Evolutionary conservation across 2,888 invertebrate species (phyloP).

Genomic region (Himalopsyche kuldschensis): DNA sequence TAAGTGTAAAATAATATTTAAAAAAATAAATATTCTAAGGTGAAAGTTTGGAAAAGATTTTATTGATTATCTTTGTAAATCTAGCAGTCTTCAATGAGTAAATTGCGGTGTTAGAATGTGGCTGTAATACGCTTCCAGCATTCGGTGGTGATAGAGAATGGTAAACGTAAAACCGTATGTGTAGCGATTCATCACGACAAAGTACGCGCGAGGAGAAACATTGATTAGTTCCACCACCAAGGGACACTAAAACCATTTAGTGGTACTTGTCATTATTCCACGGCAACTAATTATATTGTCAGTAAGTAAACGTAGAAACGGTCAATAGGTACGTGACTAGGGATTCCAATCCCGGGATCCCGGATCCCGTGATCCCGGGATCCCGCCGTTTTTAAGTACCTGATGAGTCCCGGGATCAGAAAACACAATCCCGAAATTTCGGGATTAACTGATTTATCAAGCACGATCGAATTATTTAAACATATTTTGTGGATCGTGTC

Average conservation of each 20-base stretch:
- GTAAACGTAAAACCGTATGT: neutral
- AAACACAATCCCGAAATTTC: too few species aligned
- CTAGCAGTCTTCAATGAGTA: neutral
- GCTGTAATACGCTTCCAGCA: neutral
- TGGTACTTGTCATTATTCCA: neutral
- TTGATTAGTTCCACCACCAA: neutral
- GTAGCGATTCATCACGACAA: neutral
- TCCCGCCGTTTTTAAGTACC: too few species aligned
- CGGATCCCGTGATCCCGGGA: too few species aligned
- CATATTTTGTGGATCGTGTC: too few species aligned
- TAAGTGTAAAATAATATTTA: too few species aligned
- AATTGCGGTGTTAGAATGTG: neutral
- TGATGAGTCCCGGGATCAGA: too few species aligned
- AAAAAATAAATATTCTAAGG: neutral
- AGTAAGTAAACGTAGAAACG: too few species aligned
- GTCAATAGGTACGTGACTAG: too few species aligned
- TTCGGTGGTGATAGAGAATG: neutral
- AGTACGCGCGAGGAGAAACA: neutral
- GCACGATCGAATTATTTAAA: too few species aligned
- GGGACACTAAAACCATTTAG: neutral
- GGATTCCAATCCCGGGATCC: too few species aligned
- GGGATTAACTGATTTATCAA: too few species aligned
- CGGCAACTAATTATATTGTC: too few species aligned
- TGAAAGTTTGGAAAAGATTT: neutral
- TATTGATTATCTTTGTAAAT: neutral